Conservation (phyloP, 2,797 vertebrate genomes). For the Protosalanx chinensis region DNA sequence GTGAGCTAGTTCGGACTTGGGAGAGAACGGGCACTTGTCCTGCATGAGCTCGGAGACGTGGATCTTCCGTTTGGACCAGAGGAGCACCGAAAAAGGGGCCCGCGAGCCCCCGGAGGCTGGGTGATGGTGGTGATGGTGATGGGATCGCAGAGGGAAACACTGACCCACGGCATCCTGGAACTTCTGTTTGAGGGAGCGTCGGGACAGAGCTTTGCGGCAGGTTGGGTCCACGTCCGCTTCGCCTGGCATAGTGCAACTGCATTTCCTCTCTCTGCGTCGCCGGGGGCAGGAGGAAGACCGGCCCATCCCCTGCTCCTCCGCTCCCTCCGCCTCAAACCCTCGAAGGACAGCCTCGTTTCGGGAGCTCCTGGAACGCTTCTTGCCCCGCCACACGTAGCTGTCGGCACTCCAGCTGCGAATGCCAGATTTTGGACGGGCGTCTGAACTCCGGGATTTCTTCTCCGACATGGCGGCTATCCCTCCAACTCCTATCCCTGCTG, state of each 20-base stretch:
- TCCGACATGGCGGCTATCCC: slow-evolving; percentile 70
- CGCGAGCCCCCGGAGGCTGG: slow-evolving; percentile 67
- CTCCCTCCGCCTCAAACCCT: slow-evolving; percentile 48
- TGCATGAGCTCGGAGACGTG: slow-evolving; percentile 94
- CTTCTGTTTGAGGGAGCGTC: slow-evolving; percentile 90
- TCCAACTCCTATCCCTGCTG: slow-evolving; percentile 26
- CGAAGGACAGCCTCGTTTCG: slow-evolving; percentile 70
- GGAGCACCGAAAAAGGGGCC: slow-evolving; percentile 71
- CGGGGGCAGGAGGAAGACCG: slow-evolving; percentile 71
- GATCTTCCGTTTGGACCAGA: slow-evolving; percentile 92
- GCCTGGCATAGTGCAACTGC: slow-evolving; percentile 79
- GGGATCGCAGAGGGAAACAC: slow-evolving; percentile 89
- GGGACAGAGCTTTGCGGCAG: slow-evolving; percentile 84
- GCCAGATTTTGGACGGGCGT: slow-evolving; percentile 86
- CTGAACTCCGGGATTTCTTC: slow-evolving; percentile 71
- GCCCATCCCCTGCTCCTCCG: slow-evolving; percentile 52
- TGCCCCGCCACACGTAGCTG: slow-evolving; percentile 89
- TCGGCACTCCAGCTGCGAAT: slow-evolving; percentile 89
- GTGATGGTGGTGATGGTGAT: slow-evolving; percentile 74
- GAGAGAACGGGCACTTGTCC: slow-evolving; percentile 92
- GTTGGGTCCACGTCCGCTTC: slow-evolving; percentile 79
- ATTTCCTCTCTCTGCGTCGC: slow-evolving; percentile 83
- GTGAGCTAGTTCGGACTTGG: slow-evolving; percentile 88
- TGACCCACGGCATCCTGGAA: slow-evolving; percentile 93
- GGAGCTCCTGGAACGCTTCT: slow-evolving; percentile 86